Evolutionary conservation across 2,888 invertebrate species (phyloP).

Genomic region (Athalia cordata): DNA sequence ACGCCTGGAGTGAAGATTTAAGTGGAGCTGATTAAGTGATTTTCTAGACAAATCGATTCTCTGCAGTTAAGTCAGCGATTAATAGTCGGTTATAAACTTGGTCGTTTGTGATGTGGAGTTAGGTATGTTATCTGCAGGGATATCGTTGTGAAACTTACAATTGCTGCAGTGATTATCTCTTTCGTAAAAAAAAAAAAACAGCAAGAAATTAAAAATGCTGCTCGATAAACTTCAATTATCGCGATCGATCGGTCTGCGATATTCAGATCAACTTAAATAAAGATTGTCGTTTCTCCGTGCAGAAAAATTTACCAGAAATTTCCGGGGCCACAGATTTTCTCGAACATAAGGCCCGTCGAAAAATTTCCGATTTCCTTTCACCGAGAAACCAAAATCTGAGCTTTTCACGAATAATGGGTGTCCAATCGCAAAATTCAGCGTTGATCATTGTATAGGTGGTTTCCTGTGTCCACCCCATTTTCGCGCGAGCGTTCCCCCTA

Average conservation of each 20-base stretch:
- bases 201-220: no score
- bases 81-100: constrained; percentile 26
- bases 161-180: constrained; percentile 18
- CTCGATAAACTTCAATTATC: no score
- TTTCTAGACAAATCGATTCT: constrained; percentile 37
- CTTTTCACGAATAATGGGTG: constrained; percentile 5
- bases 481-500: not conserved
- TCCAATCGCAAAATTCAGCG: not conserved
- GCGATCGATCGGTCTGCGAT: no score
- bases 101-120: constrained; percentile 2
- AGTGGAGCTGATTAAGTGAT: constrained; percentile 40
- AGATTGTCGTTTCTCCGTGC: not conserved
- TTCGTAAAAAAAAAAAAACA: constrained; percentile 15
- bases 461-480: constrained; percentile 36
- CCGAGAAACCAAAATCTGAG: not conserved
- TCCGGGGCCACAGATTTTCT: no score
- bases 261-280: not conserved
- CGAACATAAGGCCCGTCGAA: not conserved
- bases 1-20: constrained; percentile 26
- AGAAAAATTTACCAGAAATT: no score
- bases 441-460: not conserved
- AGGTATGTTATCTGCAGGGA: not conserved
- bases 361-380: not conserved
- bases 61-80: constrained; percentile 24
- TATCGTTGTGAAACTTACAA: constrained; percentile 1